Base-by-base conservation (phyloP, 2,888 invertebrate species). In the Cephus spinipes region DNA sequence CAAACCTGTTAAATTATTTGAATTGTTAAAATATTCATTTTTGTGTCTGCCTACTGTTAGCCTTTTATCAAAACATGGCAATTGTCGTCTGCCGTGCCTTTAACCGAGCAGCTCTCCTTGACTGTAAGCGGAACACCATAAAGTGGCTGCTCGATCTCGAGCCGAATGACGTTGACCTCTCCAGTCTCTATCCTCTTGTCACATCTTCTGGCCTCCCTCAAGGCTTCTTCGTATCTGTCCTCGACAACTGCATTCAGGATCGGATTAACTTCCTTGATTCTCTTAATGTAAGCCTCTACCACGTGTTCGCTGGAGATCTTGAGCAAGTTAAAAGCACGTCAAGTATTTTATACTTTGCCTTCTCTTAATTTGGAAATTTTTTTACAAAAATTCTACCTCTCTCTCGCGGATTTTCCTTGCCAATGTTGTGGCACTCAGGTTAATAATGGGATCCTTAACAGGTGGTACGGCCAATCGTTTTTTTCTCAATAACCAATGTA, bases 51-150 rank as follows among this genome's bases (percentile, higher is more conserved):
- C 30, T 71, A 12, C 40, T 15, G 40, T 40, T 23, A 23, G 23
- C 23, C 23, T 55, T 2, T 23, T 23, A 23, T 23, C 0, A 55
- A 55, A 55, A 55, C 0, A 55, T 9, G 15, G 1, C 6, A 23
- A 55, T 1, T 55, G 23, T 55, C 55, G 55, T 55, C 9, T 55
- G 23, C 74, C 12, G 15, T 90, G 94, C 96, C 97, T 93, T 95
- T 94, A 3, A 97, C 94, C 74, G 94, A 94, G 85, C 97, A 95
- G 85, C 95, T 95, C 90, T 97, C 97, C 91, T 97, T 98, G 0
- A 97, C 95, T 11, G 97, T 96, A 81, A 98, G 93, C 0, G 98
- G 98, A 6, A 98, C 94, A 6, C 98, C 98, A 12, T 97, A 92
- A 80, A 97, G 92, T 0, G 97, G 97, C 83, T 94, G 95, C 74